A percentile compares a stretch with the other conserved stretches of the same genome.
These are phyloP conservation scores for Leptosomus discolor DNA, from an alignment of 2,113 vertebrate species.

Conservation along the genomic window DNA sequence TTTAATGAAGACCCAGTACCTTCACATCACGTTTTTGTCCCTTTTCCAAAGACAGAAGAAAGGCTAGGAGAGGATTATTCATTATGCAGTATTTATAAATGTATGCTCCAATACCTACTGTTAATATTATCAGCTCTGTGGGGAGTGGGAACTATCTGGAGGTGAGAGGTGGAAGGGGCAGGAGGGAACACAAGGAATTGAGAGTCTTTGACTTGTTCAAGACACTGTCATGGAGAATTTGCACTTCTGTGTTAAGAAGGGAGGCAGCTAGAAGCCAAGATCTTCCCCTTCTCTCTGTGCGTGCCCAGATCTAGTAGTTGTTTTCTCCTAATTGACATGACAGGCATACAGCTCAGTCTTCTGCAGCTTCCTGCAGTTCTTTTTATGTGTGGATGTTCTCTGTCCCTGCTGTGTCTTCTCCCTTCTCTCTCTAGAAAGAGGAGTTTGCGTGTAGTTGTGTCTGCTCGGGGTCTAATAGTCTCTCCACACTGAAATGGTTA, in stretches of 20 bases:
- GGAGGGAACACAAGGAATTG: background rate
- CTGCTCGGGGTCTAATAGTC: background rate
- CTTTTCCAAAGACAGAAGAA: background rate
- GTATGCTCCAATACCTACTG: background rate
- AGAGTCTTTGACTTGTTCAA: background rate
- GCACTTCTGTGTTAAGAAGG: background rate
- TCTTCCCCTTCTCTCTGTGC: background rate
- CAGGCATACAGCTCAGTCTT: background rate
- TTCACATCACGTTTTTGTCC: background rate
- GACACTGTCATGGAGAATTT: background rate
- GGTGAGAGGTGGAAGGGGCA: background rate
- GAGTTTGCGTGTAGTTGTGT: background rate
- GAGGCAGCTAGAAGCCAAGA: background rate
- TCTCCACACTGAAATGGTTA: background rate
- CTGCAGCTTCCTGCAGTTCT: background rate
- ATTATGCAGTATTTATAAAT: background rate
- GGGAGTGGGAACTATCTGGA: background rate
- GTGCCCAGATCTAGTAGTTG: background rate
- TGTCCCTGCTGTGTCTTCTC: background rate
- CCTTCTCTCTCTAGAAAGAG: background rate
- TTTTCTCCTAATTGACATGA: background rate
- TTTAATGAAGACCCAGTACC: background rate
- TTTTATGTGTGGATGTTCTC: background rate
- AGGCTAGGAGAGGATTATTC: background rate
- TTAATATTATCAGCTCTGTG: background rate